Evolutionary conservation across 1,140 invertebrate species (phyloP).

Genomic region (Dryas iulia): DNA sequence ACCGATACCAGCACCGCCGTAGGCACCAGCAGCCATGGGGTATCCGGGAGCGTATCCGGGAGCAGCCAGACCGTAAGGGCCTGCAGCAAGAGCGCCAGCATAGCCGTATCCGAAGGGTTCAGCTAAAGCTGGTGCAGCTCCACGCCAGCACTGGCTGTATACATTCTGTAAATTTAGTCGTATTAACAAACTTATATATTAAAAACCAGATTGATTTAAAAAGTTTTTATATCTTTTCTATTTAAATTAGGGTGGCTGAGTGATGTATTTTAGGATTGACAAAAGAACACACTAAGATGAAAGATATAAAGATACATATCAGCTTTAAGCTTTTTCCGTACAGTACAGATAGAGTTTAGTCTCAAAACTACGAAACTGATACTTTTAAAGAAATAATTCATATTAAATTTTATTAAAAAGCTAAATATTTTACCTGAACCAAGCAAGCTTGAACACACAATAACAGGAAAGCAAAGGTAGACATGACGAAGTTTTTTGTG

Average conservation of each 20-base stretch:
- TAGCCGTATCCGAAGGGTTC: background rate
- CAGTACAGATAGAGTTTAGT: too few species aligned
- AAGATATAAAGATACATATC: too few species aligned
- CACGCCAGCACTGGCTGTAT: conserved; percentile 6
- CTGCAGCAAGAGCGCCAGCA: background rate
- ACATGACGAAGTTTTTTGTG: background rate
- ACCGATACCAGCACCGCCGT: conserved; percentile 46
- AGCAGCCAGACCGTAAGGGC: background rate
- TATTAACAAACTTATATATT: too few species aligned
- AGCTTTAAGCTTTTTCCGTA: too few species aligned
- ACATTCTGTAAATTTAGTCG: conserved; percentile 20
- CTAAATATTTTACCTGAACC: background rate
- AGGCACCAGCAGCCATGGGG: conserved; percentile 15
- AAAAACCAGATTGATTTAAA: too few species aligned
- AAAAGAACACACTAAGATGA: too few species aligned
- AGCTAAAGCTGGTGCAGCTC: conserved; percentile 9
- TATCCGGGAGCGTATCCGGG: background rate
- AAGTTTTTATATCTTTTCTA: too few species aligned
- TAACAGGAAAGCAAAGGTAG: background rate
- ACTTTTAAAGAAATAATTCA: too few species aligned
- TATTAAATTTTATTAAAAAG: too few species aligned
- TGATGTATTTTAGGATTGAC: too few species aligned
- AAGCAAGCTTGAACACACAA: background rate
- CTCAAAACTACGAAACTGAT: too few species aligned
- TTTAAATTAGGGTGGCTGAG: too few species aligned